Percentiles rank a stretch among this genome's conserved stretches.
These are phyloP conservation scores for Synanthedon andrenaeformis DNA, from an alignment of 2,888 invertebrate genomes.

Conservation along the genomic window DNA sequence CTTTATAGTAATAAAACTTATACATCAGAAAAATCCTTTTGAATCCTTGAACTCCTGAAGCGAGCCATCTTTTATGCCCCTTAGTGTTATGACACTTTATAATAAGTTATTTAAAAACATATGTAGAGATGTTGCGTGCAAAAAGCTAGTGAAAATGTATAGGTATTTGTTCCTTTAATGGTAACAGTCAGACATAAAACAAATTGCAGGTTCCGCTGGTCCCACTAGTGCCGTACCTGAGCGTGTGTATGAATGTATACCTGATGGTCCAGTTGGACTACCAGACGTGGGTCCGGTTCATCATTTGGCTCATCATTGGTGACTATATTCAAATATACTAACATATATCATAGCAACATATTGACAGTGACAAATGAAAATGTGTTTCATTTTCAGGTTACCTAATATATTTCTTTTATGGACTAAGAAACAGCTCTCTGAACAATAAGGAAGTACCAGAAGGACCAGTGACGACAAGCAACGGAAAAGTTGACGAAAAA, in stretches of 20 bases:
- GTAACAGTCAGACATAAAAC: too few relatives aligned
- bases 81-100: too few relatives aligned
- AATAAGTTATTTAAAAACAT: too few relatives aligned
- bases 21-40: too few relatives aligned
- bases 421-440: constrained; percentile 81
- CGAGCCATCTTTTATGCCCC: too few relatives aligned
- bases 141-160: too few relatives aligned
- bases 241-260: constrained; percentile 89
- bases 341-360: neutral
- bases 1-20: too few relatives aligned
- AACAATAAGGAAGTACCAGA: constrained; percentile 28
- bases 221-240: constrained; percentile 85
- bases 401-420: constrained; percentile 87
- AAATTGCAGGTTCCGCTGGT: constrained; percentile 92
- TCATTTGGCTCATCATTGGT: constrained; percentile 87
- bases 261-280: constrained; percentile 89
- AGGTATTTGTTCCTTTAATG: too few relatives aligned
- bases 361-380: too few relatives aligned
- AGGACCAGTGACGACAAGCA: constrained; percentile 10
- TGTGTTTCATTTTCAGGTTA: constrained; percentile 70
- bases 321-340: constrained; percentile 17
- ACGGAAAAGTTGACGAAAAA: constrained; percentile 14
- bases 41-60: too few relatives aligned
- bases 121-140: too few relatives aligned
- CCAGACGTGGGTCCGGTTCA: constrained; percentile 90